phyloP scores from a whole-genome alignment of 2,113 vertebrate genomes.

The Odontophorus gujanensis region DNA sequence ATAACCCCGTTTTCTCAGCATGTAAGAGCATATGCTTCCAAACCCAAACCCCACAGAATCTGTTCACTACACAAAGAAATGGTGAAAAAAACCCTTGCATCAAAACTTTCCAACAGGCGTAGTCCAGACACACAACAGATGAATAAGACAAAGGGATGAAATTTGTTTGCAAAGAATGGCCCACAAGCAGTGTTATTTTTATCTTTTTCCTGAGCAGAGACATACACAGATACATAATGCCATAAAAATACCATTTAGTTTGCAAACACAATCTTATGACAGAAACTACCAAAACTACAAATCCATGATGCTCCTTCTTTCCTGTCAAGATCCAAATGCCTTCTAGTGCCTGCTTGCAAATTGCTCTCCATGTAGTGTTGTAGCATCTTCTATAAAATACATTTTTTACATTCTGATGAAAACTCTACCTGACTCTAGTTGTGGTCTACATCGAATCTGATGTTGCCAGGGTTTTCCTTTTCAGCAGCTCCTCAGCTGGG shows the following conservation, averaged over 20 bases:
- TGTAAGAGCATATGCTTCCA: not conserved
- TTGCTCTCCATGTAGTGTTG: not conserved
- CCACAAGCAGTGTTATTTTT: not conserved
- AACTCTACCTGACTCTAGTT: not conserved
- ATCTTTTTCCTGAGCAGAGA: not conserved
- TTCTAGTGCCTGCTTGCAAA: not conserved
- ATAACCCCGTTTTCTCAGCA: not conserved
- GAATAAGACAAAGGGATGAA: not conserved
- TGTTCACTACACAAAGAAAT: not conserved
- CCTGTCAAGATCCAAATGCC: not conserved
- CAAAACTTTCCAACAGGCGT: not conserved
- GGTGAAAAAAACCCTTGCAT: not conserved
- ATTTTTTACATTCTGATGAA: not conserved
- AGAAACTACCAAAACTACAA: not conserved
- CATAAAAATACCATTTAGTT: not conserved
- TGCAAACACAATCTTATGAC: not conserved
- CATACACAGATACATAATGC: not conserved
- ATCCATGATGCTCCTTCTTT: not conserved
- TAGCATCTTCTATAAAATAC: accelerated
- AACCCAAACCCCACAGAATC: not conserved
- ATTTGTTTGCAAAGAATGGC: not conserved
- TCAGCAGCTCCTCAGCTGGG: not conserved
- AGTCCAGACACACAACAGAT: not conserved
- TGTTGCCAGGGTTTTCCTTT: not conserved
- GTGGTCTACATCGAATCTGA: not conserved